These are phyloP conservation scores for Leptodactylus fallax DNA, from an alignment of 2,797 vertebrate species.

Conservation along the genomic window DNA sequence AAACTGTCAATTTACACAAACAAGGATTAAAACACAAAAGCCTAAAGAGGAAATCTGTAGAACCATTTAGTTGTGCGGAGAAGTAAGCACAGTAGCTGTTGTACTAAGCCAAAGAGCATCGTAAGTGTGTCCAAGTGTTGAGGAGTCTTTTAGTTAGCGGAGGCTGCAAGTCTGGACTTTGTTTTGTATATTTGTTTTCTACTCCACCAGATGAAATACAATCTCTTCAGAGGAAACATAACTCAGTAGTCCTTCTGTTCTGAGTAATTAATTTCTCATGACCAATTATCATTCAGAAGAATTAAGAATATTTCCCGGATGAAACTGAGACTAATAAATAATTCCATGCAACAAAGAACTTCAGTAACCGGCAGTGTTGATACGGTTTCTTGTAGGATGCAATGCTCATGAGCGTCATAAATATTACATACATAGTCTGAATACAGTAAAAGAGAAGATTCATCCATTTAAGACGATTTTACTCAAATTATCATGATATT, in stretches of 20 bases:
- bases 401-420: not conserved
- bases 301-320: constrained; percentile 26
- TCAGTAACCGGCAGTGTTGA: not conserved
- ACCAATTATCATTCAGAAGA: constrained; percentile 33
- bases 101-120: constrained; percentile 15
- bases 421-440: not conserved
- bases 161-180: constrained; percentile 48
- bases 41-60: constrained; percentile 24
- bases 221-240: constrained; percentile 33
- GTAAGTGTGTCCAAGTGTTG: constrained; percentile 31
- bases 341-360: constrained; percentile 1
- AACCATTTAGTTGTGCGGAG: not conserved
- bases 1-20: constrained; percentile 29
- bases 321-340: constrained; percentile 29
- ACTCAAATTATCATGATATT: not conserved
- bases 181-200: constrained; percentile 52
- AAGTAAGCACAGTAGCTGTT: constrained; percentile 27
- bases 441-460: not conserved
- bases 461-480: not conserved
- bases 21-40: constrained; percentile 28
- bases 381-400: not conserved
- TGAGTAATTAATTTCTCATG: constrained; percentile 47
- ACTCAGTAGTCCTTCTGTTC: constrained; percentile 19
- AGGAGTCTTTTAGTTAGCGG: constrained; percentile 22
- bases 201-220: constrained; percentile 49